Evolutionary conservation across 2,888 invertebrate species (phyloP).

Genomic region (Trachelus troglodyta): DNA sequence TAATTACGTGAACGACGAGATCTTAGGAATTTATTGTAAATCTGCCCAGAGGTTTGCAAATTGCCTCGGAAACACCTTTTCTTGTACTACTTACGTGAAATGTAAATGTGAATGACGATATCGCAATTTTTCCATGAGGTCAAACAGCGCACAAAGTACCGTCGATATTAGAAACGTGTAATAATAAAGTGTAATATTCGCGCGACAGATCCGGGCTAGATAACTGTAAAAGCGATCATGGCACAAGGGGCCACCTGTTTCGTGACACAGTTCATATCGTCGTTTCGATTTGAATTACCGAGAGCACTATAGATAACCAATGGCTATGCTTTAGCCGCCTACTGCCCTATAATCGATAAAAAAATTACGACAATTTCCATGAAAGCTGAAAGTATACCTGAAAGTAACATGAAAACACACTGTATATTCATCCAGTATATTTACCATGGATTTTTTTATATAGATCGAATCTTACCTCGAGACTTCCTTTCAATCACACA

Average conservation of each 20-base stretch:
- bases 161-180: conserved; percentile 1
- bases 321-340: background rate
- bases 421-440: no score
- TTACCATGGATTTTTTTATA: no score
- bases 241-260: conserved; percentile 6
- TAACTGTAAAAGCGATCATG: conserved; percentile 1
- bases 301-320: background rate
- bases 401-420: no score
- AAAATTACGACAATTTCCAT: no score
- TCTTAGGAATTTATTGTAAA: background rate
- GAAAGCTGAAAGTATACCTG: no score
- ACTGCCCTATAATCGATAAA: background rate
- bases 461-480: no score
- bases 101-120: background rate
- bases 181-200: conserved; percentile 27
- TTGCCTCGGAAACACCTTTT: background rate
- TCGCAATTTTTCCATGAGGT: background rate
- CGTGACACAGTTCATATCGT: background rate
- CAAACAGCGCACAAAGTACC: background rate
- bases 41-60: background rate
- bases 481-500: no score
- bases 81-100: background rate
- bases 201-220: conserved; percentile 28
- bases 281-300: background rate
- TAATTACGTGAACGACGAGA: background rate